Evolutionary conservation across 1,140 invertebrate genomes (phyloP).

Genomic region (Goniozus legneri): DNA sequence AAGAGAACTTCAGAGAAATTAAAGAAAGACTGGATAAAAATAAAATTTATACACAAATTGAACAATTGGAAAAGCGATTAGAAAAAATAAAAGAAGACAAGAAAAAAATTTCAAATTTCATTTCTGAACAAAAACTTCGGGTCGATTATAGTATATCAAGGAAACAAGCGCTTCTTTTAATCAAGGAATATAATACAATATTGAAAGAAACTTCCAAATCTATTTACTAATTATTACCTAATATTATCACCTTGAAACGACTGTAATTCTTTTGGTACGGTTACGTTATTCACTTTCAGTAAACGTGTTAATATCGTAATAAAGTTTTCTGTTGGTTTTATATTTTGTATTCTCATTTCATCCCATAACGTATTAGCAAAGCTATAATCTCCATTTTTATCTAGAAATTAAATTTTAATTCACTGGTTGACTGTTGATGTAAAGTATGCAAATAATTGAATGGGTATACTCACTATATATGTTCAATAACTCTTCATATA

Average conservation of each 20-base stretch:
- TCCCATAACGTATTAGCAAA: conserved; percentile 45
- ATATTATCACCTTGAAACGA: too few species aligned
- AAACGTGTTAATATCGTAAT: too few species aligned
- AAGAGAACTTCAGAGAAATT: conserved; percentile 32
- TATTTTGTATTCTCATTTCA: conserved; percentile 48
- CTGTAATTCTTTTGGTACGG: too few species aligned
- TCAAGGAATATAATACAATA: conserved; percentile 24
- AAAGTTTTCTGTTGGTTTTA: conserved; percentile 43
- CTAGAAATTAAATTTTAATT: too few species aligned
- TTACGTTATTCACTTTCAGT: too few species aligned
- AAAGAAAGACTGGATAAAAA: conserved; percentile 38
- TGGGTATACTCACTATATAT: background rate
- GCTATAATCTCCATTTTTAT: conserved; percentile 46
- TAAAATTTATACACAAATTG: conserved; percentile 43
- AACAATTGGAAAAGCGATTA: conserved; percentile 38
- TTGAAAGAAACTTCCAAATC: conserved; percentile 32
- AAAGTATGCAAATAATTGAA: conserved; percentile 28
- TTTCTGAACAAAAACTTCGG: conserved; percentile 25
- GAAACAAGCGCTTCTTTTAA: conserved; percentile 21
- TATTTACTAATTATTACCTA: conserved; percentile 23
- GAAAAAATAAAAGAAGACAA: conserved; percentile 34
- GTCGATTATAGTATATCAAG: conserved; percentile 32
- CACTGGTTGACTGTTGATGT: too few species aligned
- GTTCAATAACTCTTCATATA: conserved; percentile 5
- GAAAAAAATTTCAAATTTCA: conserved; percentile 27